A percentile compares a stretch with the other conserved stretches of the same genome.
Evolutionary conservation across 1,140 invertebrate species (phyloP).

Genomic region (Anastrepha ludens): DNA sequence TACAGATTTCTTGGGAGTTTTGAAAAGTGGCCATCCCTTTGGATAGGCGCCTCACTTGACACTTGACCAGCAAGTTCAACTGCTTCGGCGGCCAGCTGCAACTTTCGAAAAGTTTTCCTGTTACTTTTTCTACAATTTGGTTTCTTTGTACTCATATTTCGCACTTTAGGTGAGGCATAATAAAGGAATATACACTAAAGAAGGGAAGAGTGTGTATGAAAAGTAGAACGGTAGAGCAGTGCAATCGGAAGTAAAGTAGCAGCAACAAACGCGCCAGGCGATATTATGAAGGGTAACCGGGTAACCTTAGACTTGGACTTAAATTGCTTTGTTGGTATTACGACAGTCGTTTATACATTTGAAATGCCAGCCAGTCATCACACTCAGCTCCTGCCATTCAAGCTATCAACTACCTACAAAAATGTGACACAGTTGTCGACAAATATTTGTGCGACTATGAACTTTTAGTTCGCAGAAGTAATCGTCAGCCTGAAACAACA

Average conservation of each 20-base stretch:
- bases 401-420: background rate
- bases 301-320: slow-evolving; percentile 22
- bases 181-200: background rate
- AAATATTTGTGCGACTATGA: background rate
- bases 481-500: slow-evolving; percentile 1
- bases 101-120: slow-evolving; percentile 46
- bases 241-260: background rate
- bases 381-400: background rate
- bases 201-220: background rate
- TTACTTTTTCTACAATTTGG: slow-evolving; percentile 5
- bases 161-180: slow-evolving; percentile 5
- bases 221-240: background rate
- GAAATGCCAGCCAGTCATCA: background rate
- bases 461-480: background rate
- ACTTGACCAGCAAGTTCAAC: slow-evolving; percentile 43
- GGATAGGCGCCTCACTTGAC: background rate
- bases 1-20: background rate
- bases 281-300: background rate
- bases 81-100: slow-evolving; percentile 39
- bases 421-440: background rate
- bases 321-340: slow-evolving; percentile 24
- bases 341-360: slow-evolving; percentile 30
- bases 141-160: slow-evolving; percentile 36
- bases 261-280: background rate
- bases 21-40: background rate